phyloP scores from a whole-genome alignment of 30 jellyfish, hydroid and myxozoan genomes.

The Hydractinia echinata region DNA sequence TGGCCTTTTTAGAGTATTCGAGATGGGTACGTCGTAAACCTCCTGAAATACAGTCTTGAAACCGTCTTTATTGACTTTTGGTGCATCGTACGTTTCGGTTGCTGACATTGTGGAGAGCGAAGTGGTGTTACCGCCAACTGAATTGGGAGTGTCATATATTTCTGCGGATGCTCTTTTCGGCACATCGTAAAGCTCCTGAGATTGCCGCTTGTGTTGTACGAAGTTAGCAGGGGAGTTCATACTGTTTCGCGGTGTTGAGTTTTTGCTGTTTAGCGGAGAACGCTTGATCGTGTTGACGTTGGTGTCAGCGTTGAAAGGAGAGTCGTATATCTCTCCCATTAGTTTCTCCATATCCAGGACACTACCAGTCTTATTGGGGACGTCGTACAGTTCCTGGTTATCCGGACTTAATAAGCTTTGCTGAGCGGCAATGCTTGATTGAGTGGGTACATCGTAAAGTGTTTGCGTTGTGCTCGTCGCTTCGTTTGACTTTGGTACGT shows the following conservation, averaged over 20 bases:
- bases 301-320: slow-evolving; percentile 34
- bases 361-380: background rate
- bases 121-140: background rate
- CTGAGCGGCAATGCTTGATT: background rate
- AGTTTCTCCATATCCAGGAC: slow-evolving; percentile 7
- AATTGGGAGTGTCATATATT: background rate
- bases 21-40: slow-evolving; percentile 16
- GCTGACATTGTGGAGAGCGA: background rate
- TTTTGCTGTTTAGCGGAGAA: slow-evolving; percentile 31
- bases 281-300: slow-evolving; percentile 28
- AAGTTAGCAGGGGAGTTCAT: background rate
- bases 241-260: background rate
- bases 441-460: background rate
- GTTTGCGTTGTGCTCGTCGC: background rate
- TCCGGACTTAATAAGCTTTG: background rate
- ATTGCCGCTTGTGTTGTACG: background rate
- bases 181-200: slow-evolving; percentile 20
- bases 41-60: slow-evolving; percentile 19
- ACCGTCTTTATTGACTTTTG: background rate
- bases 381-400: slow-evolving; percentile 25
- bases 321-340: slow-evolving; percentile 51
- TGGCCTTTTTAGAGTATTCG: background rate
- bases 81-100: background rate
- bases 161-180: slow-evolving; percentile 4
- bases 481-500: slow-evolving; percentile 30